Evolutionary conservation across 2,113 vertebrate genomes (phyloP), one percentile per base, ranked within the genome.

Genomic region (Seriola rivoliana): DNA sequence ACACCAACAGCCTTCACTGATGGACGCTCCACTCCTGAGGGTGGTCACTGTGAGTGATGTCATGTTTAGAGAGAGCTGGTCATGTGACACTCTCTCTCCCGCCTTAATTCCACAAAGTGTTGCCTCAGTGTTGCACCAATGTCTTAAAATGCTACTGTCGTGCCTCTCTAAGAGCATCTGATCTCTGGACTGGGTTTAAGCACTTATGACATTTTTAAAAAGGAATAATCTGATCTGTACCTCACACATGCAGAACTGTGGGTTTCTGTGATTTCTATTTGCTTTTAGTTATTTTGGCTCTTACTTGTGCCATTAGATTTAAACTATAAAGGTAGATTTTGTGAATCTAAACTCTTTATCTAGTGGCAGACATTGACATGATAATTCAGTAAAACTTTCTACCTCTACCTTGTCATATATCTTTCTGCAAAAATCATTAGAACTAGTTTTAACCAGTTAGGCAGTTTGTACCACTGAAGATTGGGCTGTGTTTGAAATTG

Each of bases 111-210:
- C 85, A 78, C 63, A 75, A 52, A 82, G 57, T 64, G 71, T 79
- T 75, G 68, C 81, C 59, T 88, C 85, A 60, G 64, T 89, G 89
- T 91, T 89, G 84, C 88, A 91, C 88, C 77, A 55, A 86, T 83
- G 91, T 93, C 92, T 92, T 93, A 92, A 92, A 90, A 86, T 89
- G 88, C 91, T 92, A 92, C 92, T 93, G 89, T 85, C 82, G 90
- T 92, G 90, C 91, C 91, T 94, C 87, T 89, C 57, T 80, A 80
- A 92, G 92, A 89, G 88, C 88, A 82, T 89, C 80, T 87, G 60
- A 85, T 71, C 89, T 90, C 88, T 80, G 69, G 57, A 83, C 73
- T 77, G 82, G 89, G 90, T 93, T 93, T 66, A 90, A 94, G 93
- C 93, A 94, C 93, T 94, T 94, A 94, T 25, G 48, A 89, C 90